Base-by-base conservation (phyloP, 2,797 vertebrate genomes). In the Prunella strophiata region DNA sequence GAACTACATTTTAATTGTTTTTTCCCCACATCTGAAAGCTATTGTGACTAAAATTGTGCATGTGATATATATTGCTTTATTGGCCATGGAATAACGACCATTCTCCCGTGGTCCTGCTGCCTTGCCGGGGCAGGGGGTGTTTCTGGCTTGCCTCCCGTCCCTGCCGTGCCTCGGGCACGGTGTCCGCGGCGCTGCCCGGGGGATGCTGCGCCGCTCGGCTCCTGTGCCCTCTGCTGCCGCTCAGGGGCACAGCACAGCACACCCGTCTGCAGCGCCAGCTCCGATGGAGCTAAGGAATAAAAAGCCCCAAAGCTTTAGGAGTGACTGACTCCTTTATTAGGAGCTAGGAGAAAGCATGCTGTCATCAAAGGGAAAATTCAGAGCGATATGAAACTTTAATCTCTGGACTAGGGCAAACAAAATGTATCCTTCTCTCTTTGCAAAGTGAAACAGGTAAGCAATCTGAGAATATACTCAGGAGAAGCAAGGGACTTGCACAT, bases 221-320 rank as follows among this genome's bases (percentile, higher is more conserved):
- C 32, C 87, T 9, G 51, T 23, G 67, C 89, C 93, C 85, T 94
- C 90, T 95, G 85, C 90, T 75, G 93, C 52, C 50, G 30, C 20
- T 7, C 12, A 5, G 10, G 25, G n/a, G 21, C 42, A 26, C 34
- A 45, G 62, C 85, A 48, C 80, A 25, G 1, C 19, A 40, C 71
- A 32, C 23, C 42, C 1, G 5, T 2, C 26, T 8, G 9, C 15
- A 11, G 25, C 10, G 8, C 54, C 48, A 8, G 48, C 48, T 54
- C 58, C 5, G 16, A 36, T 13, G 1, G 17, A 58, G 32, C 55
- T 5, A 11, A 19, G 36, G 38, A 7, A 18, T 18, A 4, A 16
- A 54, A 45, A 50, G 0, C 8, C 8, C 40, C 52, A 13, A 18
- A 38, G 16, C 23, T 42, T 6, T 29, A n/a, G 14, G 34, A 74